phyloP scores from a whole-genome alignment of 2,888 invertebrate genomes.

The Germaria angustata region DNA sequence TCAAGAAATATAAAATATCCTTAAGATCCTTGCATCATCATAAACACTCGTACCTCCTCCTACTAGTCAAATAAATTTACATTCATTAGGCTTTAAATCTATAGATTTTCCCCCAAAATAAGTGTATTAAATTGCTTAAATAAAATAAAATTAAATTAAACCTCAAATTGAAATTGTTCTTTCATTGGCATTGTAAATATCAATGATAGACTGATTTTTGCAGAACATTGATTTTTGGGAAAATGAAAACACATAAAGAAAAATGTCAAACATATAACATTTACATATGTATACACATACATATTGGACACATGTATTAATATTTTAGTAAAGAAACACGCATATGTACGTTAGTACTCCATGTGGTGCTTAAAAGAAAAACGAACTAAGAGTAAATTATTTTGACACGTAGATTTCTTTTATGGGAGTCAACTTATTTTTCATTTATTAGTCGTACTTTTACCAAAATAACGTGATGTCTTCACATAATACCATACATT shows the following conservation, averaged over 20 bases:
- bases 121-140: background rate
- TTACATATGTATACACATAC: background rate
- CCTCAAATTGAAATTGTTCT: slow-evolving; percentile 14
- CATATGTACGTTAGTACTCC: background rate
- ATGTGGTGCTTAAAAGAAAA: background rate
- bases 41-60: no score
- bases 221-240: background rate
- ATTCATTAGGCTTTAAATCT: background rate
- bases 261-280: background rate
- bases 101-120: background rate
- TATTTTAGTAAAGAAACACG: background rate
- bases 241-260: background rate
- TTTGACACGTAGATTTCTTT: slow-evolving; percentile 49
- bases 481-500: slow-evolving; percentile 14
- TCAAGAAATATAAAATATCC: no score
- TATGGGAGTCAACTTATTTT: slow-evolving; percentile 27
- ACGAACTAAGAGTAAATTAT: slow-evolving; percentile 34
- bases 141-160: slow-evolving; percentile 41
- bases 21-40: no score
- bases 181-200: background rate
- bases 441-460: slow-evolving; percentile 21
- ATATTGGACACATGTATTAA: background rate
- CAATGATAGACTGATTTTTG: background rate
- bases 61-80: no score
- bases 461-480: slow-evolving; percentile 49